These are phyloP conservation scores for Orestias chungarensis DNA, from an alignment of 2,797 vertebrate genomes.

Conservation along the genomic window DNA sequence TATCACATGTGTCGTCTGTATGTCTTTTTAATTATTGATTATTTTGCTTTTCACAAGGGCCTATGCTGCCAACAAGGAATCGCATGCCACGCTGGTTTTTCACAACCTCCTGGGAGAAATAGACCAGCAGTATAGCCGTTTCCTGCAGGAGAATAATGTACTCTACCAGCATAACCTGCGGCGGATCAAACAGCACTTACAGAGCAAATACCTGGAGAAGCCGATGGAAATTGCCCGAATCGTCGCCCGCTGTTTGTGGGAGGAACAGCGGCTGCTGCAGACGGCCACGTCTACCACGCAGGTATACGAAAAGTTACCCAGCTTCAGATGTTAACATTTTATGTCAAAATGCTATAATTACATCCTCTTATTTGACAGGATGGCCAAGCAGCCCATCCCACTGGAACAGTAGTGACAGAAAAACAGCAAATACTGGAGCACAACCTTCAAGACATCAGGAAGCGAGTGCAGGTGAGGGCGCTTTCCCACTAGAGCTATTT, in stretches of 20 bases:
- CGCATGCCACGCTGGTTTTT: conserved; percentile 95
- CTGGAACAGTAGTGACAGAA: conserved; percentile 93
- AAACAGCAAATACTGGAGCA: conserved; percentile 99
- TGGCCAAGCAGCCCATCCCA: conserved; percentile 93
- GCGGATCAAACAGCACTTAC: conserved; percentile 97
- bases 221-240: conserved; percentile 98
- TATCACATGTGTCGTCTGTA: not conserved
- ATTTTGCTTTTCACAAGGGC: conserved; percentile 74
- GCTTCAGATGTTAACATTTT: not conserved
- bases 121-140: conserved; percentile 98
- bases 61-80: conserved; percentile 96
- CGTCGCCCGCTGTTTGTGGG: conserved; percentile 96
- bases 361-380: conserved; percentile 77
- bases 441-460: conserved; percentile 96
- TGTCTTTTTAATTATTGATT: not conserved
- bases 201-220: conserved; percentile 98
- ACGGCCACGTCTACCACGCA: conserved; percentile 91
- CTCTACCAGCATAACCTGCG: conserved; percentile 98
- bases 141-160: conserved; percentile 97
- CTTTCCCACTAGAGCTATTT: not conserved
- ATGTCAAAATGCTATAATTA: not conserved
- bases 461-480: conserved; percentile 91
- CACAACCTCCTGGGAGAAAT: conserved; percentile 99
- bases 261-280: conserved; percentile 93
- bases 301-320: conserved; percentile 66